Evolutionary conservation across 2,113 vertebrate species (phyloP).

Genomic region (Amazona guildingii): DNA sequence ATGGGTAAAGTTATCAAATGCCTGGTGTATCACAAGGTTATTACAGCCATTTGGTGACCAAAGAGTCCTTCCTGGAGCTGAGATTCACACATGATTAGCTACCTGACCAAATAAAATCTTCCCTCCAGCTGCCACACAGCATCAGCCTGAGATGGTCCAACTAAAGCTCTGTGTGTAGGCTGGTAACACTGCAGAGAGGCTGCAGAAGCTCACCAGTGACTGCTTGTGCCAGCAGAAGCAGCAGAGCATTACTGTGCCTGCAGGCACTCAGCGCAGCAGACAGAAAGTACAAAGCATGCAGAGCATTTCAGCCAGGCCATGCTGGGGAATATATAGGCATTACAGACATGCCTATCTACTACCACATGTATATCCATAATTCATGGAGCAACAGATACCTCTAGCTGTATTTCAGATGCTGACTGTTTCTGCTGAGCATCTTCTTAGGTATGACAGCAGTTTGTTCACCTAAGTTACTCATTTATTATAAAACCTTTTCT

Average conservation of each 20-base stretch:
- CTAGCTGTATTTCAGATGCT: background rate
- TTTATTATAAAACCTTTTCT: background rate
- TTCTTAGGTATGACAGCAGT: background rate
- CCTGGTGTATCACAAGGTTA: background rate
- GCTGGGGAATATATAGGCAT: background rate
- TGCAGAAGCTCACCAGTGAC: background rate
- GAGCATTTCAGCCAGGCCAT: background rate
- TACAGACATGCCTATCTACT: too few relatives aligned
- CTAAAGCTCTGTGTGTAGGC: background rate
- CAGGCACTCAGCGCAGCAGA: background rate
- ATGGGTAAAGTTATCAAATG: background rate
- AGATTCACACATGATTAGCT: background rate
- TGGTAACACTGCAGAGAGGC: background rate
- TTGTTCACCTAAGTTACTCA: background rate
- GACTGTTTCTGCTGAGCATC: background rate
- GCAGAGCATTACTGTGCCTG: background rate
- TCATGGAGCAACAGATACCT: background rate
- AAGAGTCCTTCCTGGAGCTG: background rate
- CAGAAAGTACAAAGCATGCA: background rate
- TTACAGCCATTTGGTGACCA: background rate
- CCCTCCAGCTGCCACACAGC: background rate
- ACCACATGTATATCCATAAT: rapidly evolving
- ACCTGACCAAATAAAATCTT: background rate
- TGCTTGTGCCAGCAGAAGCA: background rate
- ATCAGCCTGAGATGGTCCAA: background rate